Percentiles rank a stretch among this genome's conserved stretches.
Conservation (phyloP, 2,888 invertebrate genomes). For the Drosophila nr. fundita region DNA sequence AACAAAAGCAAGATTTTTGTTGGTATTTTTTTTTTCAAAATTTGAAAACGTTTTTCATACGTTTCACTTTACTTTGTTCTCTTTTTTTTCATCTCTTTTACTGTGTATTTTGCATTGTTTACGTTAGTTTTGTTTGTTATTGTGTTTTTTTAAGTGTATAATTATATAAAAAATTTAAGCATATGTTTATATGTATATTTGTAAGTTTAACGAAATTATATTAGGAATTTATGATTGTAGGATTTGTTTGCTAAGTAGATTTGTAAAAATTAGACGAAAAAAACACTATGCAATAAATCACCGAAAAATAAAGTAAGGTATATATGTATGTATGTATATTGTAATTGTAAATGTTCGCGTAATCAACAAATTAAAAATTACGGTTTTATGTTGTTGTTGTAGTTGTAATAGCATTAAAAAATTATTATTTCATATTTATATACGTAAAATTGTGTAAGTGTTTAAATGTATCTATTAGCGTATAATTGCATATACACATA, state of each 20-base stretch:
- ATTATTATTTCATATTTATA: conserved; percentile 51
- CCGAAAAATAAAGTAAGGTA: conserved; percentile 78
- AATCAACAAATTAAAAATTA: conserved; percentile 77
- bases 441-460: conserved; percentile 35
- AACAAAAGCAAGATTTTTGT: conserved; percentile 51
- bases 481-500: conserved; percentile 57
- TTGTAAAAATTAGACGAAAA: conserved; percentile 69
- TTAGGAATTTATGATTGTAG: conserved; percentile 76
- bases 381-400: conserved; percentile 50
- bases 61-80: conserved; percentile 58
- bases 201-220: conserved; percentile 77
- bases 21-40: conserved; percentile 43
- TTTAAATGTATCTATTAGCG: conserved; percentile 65
- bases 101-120: conserved; percentile 66
- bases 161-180: conserved; percentile 69
- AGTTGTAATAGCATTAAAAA: conserved; percentile 52
- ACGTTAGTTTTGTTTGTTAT: conserved; percentile 65
- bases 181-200: conserved; percentile 61
- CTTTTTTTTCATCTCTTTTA: conserved; percentile 55
- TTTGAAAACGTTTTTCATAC: conserved; percentile 54
- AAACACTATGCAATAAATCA: conserved; percentile 78
- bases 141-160: conserved; percentile 65
- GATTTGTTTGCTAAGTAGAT: conserved; percentile 61
- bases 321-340: conserved; percentile 50
- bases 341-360: conserved; percentile 51